Evolutionary conservation across 1,140 invertebrate genomes (phyloP), one percentile per base, ranked within the genome.

Genomic region (Pseudomyrmex cubaensis): DNA sequence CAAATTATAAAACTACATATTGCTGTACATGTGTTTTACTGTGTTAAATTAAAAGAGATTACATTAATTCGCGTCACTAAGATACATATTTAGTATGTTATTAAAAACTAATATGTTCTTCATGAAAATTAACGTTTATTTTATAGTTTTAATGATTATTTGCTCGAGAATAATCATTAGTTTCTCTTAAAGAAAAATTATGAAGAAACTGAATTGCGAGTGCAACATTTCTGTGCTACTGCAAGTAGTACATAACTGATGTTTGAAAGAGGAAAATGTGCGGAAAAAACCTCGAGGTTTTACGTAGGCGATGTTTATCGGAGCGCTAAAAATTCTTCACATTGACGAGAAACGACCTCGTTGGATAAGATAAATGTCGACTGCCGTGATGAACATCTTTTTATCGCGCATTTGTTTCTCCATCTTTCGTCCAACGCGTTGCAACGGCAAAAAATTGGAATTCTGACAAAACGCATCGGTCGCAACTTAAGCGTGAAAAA

Each of bases 291-390:
- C 20, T 69, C 35, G 44, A 9, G 2, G 35, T 59, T 46, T 70
- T 70, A 72, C 20, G 54, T 80, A 61, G 66, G 44, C 22, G 66
- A 67, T 77, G 63, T 80, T 80, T 80, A 80, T 80, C 54, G 76
- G 35, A 59, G 46, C 54, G 44, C 76, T 80, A 80, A 80, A 80
- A 80, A 80, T 80, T 80, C 64, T 48, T 72, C 54, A 57, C 44
- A 72, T 80, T 72, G 54, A 72, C 76, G n/a, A 80, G 66, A 12
- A 72, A 59, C 56, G 66, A 80, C 54, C 22, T 80, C 54, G 54
- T 80, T 80, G 54, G 54, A 0, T 70, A 80, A 78, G 66, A 80
- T 70, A 80, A 80, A 80, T 80, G 44, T 80, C 66, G 44, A 78
- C 64, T 35, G 54, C 7, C 54, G n/a, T 50, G 76, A 61, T 66